These are phyloP conservation scores for Diprion similis DNA, from an alignment of 1,140 invertebrate species.

Conservation along the genomic window DNA sequence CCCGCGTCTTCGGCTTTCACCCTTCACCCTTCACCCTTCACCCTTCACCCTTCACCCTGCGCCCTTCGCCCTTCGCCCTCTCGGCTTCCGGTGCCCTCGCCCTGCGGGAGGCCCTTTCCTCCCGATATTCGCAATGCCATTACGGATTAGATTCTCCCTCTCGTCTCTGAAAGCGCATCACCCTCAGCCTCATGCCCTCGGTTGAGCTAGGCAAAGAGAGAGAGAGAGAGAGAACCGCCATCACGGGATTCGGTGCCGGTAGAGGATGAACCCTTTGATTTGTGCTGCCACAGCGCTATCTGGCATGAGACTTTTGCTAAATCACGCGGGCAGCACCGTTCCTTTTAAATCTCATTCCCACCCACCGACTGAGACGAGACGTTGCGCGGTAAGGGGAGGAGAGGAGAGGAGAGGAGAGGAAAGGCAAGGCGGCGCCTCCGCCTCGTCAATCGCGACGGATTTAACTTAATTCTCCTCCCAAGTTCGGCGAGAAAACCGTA, in stretches of 20 bases:
- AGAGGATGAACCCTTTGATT: neutral
- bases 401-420: too few species aligned
- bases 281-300: neutral
- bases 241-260: neutral
- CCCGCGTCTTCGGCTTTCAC: neutral
- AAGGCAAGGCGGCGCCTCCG: neutral
- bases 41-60: neutral
- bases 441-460: neutral
- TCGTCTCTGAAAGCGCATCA: conserved; percentile 9
- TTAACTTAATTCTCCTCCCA: conserved; percentile 1
- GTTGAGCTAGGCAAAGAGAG: neutral
- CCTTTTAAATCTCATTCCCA: conserved; percentile 7
- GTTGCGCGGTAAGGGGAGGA: neutral
- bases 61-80: neutral
- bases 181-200: neutral
- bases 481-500: neutral
- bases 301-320: neutral
- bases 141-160: conserved; percentile 20
- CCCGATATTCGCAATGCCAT: conserved; percentile 24
- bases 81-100: conserved; percentile 1
- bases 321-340: neutral
- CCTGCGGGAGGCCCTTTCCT: neutral
- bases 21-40: conserved; percentile 3
- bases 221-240: neutral
- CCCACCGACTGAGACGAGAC: neutral